These are phyloP conservation scores for Gephyroberyx darwinii DNA, from an alignment of 2,797 vertebrate genomes.

Conservation along the genomic window DNA sequence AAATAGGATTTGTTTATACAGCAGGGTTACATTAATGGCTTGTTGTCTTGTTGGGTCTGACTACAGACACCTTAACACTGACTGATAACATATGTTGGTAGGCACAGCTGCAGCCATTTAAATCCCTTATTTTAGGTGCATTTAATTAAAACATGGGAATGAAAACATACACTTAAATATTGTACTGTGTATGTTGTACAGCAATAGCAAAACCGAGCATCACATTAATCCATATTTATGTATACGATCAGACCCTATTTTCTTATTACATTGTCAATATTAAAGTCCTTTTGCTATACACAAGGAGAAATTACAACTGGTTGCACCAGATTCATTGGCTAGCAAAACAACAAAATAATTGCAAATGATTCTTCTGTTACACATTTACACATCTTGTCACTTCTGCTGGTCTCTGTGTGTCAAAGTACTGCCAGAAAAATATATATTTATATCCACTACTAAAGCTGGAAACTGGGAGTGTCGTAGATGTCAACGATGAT, in stretches of 20 bases:
- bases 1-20: constrained; percentile 70
- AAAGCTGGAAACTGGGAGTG: constrained; percentile 74
- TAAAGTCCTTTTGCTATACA: no score
- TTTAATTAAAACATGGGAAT: background rate
- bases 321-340: background rate
- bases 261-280: no score
- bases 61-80: constrained; percentile 50
- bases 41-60: constrained; percentile 70
- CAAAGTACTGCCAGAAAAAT: constrained; percentile 22
- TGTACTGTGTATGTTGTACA: no score
- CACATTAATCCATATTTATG: no score
- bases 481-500: constrained; percentile 93
- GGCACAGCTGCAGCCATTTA: constrained; percentile 32
- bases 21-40: constrained; percentile 65
- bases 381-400: constrained; percentile 1
- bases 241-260: no score
- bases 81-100: constrained; percentile 32
- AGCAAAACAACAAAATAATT: constrained; percentile 24
- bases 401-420: constrained; percentile 20
- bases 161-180: no score
- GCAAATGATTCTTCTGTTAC: background rate
- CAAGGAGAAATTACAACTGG: background rate
- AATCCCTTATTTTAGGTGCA: background rate
- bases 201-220: no score
- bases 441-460: constrained; percentile 39